phyloP scores from a whole-genome alignment of 2,113 vertebrate genomes.

The Cardinalis cardinalis region DNA sequence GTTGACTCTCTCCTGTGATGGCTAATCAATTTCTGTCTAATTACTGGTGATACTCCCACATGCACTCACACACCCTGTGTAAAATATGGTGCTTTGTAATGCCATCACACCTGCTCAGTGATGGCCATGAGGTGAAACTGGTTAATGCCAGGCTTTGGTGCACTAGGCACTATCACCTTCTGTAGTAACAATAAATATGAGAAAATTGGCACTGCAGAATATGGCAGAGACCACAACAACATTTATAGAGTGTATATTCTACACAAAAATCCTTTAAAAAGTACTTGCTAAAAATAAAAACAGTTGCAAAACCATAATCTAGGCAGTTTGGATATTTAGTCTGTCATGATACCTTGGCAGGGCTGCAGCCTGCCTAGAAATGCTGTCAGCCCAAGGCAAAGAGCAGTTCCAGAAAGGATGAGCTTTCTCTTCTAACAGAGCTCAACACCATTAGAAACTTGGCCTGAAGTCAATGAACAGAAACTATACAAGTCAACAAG shows the following conservation, averaged over 20 bases:
- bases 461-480: slow-evolving; percentile 9
- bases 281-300: not conserved
- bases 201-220: not conserved
- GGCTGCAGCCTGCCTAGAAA: not conserved
- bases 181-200: not conserved
- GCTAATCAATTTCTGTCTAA: not conserved
- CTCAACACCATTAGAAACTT: slow-evolving; percentile 8
- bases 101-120: not conserved
- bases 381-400: not conserved
- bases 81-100: not conserved
- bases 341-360: not conserved
- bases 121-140: not conserved
- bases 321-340: not conserved
- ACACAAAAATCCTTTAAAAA: not conserved
- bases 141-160: not conserved
- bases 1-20: not conserved
- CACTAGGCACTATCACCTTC: not conserved
- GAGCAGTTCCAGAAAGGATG: not conserved
- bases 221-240: not conserved
- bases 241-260: not conserved
- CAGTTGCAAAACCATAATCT: not conserved
- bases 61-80: not conserved
- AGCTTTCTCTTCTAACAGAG: not conserved
- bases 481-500: not conserved
- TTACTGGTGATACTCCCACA: not conserved